phyloP scores from a whole-genome alignment of 2,113 vertebrate species.

The Chloebia gouldiae region DNA sequence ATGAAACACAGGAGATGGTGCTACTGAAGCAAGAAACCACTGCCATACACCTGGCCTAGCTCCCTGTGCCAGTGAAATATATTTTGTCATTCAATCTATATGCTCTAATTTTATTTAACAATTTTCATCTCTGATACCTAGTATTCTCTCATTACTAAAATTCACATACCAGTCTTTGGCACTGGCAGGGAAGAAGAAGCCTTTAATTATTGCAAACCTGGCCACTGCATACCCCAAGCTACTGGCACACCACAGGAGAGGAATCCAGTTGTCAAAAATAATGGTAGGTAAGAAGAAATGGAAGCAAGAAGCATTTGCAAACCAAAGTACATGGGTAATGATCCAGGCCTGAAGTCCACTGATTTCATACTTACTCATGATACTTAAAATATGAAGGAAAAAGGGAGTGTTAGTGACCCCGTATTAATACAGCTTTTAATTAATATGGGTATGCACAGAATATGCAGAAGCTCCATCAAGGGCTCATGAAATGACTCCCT shows the following conservation, averaged over 20 bases:
- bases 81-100: not conserved
- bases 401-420: accelerated
- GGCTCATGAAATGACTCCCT: not conserved
- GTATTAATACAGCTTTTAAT: not conserved
- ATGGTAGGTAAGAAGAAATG: constrained; percentile 87
- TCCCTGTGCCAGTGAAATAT: not conserved
- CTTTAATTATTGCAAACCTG: constrained; percentile 85
- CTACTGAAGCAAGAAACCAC: not conserved
- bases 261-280: constrained; percentile 94
- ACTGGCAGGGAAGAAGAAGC: constrained; percentile 87
- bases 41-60: not conserved
- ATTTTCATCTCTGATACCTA: not conserved
- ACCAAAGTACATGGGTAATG: constrained; percentile 87
- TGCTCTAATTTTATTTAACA: not conserved
- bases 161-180: constrained; percentile 84
- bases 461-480: not conserved
- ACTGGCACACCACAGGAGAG: constrained; percentile 91
- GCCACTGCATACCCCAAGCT: constrained; percentile 85
- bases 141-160: not conserved
- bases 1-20: not conserved
- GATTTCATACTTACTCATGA: constrained; percentile 88
- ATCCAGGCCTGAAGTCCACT: constrained; percentile 94
- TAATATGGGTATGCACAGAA: not conserved
- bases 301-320: constrained; percentile 79
- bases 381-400: constrained; percentile 63